Evolutionary conservation across 92 coral and sea anemone species (phyloP).

Genomic region (Hydrozoanthus gracilis): DNA sequence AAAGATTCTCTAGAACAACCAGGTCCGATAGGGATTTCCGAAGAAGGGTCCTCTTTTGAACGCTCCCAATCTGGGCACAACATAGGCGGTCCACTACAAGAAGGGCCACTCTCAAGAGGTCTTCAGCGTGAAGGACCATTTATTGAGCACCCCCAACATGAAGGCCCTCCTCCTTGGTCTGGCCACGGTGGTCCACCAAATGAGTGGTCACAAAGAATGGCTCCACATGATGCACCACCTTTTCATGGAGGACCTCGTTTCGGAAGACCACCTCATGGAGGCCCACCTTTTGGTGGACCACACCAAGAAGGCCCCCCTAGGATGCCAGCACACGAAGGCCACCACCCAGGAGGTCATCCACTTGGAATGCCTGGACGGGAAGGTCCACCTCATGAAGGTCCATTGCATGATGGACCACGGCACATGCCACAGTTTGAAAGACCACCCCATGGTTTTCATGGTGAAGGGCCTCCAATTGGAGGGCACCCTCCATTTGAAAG

Average conservation of each 20-base stretch:
- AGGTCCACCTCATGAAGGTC: slow-evolving; percentile 26
- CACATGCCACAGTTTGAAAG: slow-evolving; percentile 56
- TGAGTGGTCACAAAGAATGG: slow-evolving; percentile 27
- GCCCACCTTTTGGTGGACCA: slow-evolving; percentile 20
- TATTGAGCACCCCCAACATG: slow-evolving; percentile 13
- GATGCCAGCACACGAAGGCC: not conserved
- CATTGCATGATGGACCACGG: slow-evolving; percentile 47
- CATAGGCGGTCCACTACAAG: slow-evolving; percentile 6
- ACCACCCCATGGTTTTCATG: slow-evolving; percentile 60
- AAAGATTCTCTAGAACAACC: slow-evolving; percentile 9
- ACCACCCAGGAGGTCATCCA: not conserved
- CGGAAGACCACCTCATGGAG: slow-evolving; percentile 11
- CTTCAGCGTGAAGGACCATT: slow-evolving; percentile 12
- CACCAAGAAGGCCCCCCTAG: slow-evolving; percentile 10
- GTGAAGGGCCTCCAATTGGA: slow-evolving; percentile 40
- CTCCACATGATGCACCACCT: slow-evolving; percentile 7
- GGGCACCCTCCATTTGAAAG: slow-evolving; percentile 46
- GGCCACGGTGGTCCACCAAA: slow-evolving; percentile 6
- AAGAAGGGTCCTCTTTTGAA: slow-evolving; percentile 19
- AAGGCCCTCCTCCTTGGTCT: slow-evolving; percentile 11
- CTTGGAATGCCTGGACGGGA: not conserved
- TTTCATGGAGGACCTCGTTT: slow-evolving; percentile 9
- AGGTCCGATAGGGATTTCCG: slow-evolving; percentile 11
- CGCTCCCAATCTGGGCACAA: not conserved
- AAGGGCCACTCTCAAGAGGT: slow-evolving; percentile 52